Evolutionary conservation across 2,113 vertebrate species (phyloP).

Genomic region (Canis aureus): DNA sequence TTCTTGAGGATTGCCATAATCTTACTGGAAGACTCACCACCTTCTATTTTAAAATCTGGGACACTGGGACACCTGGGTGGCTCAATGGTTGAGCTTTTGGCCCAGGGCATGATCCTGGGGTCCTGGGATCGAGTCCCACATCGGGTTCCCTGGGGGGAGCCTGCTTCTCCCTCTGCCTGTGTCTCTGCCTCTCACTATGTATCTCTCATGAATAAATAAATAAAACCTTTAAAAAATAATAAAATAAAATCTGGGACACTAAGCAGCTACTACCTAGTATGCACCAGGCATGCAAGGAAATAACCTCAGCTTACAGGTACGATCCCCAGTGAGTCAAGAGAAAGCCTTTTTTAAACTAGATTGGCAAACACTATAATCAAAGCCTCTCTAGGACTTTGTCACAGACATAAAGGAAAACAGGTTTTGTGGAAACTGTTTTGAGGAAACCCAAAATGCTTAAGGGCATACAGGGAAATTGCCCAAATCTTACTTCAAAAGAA

Average conservation of each 20-base stretch:
- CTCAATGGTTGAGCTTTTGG: too few relatives aligned
- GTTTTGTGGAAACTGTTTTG: not conserved
- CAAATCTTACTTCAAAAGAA: constrained; percentile 57
- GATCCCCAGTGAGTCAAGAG: not conserved
- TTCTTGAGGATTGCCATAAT: not conserved
- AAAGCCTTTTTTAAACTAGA: not conserved
- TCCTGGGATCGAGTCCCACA: too few relatives aligned
- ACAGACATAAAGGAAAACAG: constrained; percentile 25
- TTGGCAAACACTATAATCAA: not conserved
- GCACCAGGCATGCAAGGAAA: not conserved
- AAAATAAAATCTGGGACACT: not conserved
- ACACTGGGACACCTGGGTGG: too few relatives aligned
- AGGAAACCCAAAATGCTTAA: constrained; percentile 52
- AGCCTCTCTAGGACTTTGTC: not conserved
- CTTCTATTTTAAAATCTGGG: not conserved
- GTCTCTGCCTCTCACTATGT: too few relatives aligned
- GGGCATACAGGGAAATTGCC: not conserved
- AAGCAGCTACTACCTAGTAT: not conserved
- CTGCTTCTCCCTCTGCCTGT: too few relatives aligned
- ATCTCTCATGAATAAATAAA: too few relatives aligned
- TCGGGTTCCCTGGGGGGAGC: too few relatives aligned
- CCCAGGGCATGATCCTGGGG: too few relatives aligned
- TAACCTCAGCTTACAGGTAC: not conserved
- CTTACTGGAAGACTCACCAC: not conserved
- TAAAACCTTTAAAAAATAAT: too few relatives aligned